These are phyloP conservation scores for Chanos chanos DNA, from an alignment of 2,797 vertebrate species.

Conservation along the genomic window DNA sequence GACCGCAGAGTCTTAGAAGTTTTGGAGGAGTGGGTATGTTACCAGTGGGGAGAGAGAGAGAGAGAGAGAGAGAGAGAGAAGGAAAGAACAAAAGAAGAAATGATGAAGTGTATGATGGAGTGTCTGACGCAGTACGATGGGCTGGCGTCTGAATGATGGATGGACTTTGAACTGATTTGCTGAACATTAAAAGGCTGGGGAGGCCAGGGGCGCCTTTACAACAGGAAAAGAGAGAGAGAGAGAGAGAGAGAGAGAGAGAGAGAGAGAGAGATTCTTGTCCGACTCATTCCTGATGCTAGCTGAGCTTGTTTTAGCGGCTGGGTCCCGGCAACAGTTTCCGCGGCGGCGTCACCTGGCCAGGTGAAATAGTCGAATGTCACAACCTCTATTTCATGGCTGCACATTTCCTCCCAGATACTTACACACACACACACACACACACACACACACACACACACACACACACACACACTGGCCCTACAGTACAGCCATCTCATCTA, in stretches of 20 bases:
- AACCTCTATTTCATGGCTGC: too few species aligned
- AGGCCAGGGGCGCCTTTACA: slow-evolving; percentile 49
- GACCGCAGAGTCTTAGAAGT: slow-evolving; percentile 34
- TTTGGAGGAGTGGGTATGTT: slow-evolving; percentile 4
- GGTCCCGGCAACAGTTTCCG: too few species aligned
- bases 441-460: not conserved
- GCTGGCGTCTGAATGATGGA: slow-evolving; percentile 56
- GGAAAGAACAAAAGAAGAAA: slow-evolving; percentile 34
- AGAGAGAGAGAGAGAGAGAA: slow-evolving; percentile 17
- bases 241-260: slow-evolving; percentile 19
- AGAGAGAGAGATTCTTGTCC: slow-evolving; percentile 17
- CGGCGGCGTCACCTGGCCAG: too few species aligned
- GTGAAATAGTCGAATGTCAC: too few species aligned
- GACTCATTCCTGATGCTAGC: not conserved
- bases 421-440: too few species aligned
- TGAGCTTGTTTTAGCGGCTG: too few species aligned
- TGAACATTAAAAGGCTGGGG: slow-evolving; percentile 60
- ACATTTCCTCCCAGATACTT: not conserved
- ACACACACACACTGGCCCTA: not conserved
- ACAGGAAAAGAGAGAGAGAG: slow-evolving; percentile 34
- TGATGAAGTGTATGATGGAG: slow-evolving; percentile 45
- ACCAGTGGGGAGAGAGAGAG: slow-evolving; percentile 1
- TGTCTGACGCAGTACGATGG: slow-evolving; percentile 46
- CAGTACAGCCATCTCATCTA: too few species aligned
- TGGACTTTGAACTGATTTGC: slow-evolving; percentile 62